Evolutionary conservation across 2,797 vertebrate species (phyloP).

Genomic region (Gallinago nigripennis): DNA sequence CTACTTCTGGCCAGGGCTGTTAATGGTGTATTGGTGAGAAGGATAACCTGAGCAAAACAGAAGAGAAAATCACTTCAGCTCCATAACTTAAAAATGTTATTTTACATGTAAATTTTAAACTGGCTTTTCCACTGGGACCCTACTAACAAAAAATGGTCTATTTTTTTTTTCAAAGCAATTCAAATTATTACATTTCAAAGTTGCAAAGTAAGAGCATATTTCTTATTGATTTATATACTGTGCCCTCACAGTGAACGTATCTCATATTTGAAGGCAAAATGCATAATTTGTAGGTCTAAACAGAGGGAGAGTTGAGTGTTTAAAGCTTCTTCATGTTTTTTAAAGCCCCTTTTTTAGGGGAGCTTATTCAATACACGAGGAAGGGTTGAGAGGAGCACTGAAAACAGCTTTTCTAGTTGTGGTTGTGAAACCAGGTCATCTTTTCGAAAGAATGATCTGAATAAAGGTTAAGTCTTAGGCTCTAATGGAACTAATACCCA

Average conservation of each 20-base stretch:
- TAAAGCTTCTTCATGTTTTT: not conserved
- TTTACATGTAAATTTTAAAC: not conserved
- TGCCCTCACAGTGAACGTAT: not conserved
- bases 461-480: not conserved
- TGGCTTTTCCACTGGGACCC: not conserved
- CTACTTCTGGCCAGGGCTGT: not conserved
- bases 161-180: not conserved
- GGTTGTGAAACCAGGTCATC: not conserved
- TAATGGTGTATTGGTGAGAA: not conserved
- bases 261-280: conserved; percentile 11
- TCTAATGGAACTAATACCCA: not conserved
- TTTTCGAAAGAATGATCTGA: not conserved
- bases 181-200: not conserved
- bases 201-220: not conserved
- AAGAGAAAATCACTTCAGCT: not conserved
- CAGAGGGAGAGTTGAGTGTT: not conserved
- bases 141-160: not conserved
- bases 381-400: not conserved
- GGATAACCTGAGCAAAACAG: not conserved
- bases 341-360: not conserved
- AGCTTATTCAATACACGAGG: not conserved
- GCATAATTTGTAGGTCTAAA: conserved; percentile 7
- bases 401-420: not conserved
- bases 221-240: conserved; percentile 9
- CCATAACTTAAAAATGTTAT: not conserved